Base-by-base conservation (phyloP, 2,113 vertebrate genomes). In the Campylorhamphus procurvoides region DNA sequence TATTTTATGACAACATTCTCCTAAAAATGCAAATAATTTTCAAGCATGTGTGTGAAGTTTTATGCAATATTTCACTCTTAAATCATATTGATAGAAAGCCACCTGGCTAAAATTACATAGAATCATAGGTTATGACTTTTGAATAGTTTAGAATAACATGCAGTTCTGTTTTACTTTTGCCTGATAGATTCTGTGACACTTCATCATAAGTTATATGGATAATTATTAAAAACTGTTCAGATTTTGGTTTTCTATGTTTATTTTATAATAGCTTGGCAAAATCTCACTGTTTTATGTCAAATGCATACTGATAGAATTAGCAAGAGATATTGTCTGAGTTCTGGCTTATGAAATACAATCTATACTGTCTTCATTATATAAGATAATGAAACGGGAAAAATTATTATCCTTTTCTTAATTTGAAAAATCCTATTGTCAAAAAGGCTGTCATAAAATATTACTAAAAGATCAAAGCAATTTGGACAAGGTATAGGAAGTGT, bases 351-450 rank as follows among this genome's bases (percentile, higher is more conserved):
- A 89, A 89, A 87, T 87, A 50, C 8, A 56, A 29, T 37, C 22
- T 46, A 18, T 79, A 58, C 10, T 78, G 91, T 33, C 73, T 86
- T 85, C 31, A 33, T 64, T 69, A 24, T 35, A 44, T 6, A 77
- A 2, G 49, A 74, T 55, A 81, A 67, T 16, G 33, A 71, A 91
- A 66, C 19, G 35, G 47, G 78, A 84, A 31, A 82, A 89, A 73
- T 67, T 3, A 12, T n/a, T 67, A 60, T 35, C 5, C 3, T 68
- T 84, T 63, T 53, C 46, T 28, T 68, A 52, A 60, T 44, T 62
- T 87, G 53, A 89, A 93, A 95, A 91, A 76, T 49, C 4, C n/a
- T 79, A 4, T 72, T 89, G 47, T 72, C 44, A 95, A 66, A 91
- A 91, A 85, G 4, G 4, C 23, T 69, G 56, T 76, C 81, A 79